A percentile compares a stretch with the other conserved stretches of the same genome.
Conservation (phyloP, 2,113 vertebrate genomes). For the Trematocara nigrifrons region DNA sequence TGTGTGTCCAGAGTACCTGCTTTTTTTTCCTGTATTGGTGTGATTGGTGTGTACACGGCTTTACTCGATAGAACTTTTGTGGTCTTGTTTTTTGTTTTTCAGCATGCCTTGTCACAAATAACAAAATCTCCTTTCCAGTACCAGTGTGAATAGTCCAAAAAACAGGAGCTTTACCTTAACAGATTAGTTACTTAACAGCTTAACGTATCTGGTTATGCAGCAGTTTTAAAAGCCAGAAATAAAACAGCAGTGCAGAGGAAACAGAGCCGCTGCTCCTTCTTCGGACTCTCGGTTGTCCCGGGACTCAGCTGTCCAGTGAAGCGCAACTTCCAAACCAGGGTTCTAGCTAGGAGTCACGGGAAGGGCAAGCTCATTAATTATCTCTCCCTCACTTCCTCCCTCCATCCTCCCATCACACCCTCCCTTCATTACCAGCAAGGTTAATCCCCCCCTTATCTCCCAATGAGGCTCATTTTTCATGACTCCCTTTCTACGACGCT, state of each 20-base stretch:
- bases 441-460: slow-evolving; percentile 82
- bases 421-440: slow-evolving; percentile 88
- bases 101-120: neutral
- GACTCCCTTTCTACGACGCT: slow-evolving; percentile 40
- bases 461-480: slow-evolving; percentile 80
- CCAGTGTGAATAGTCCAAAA: neutral
- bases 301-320: slow-evolving; percentile 40
- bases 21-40: neutral
- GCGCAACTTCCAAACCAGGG: slow-evolving; percentile 43
- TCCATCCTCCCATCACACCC: slow-evolving; percentile 61
- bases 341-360: slow-evolving; percentile 63
- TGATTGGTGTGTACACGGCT: rapidly evolving
- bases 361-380: slow-evolving; percentile 90
- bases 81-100: neutral
- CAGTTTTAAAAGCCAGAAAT: neutral
- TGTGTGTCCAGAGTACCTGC: neutral
- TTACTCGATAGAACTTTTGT: neutral
- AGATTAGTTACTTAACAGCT: neutral
- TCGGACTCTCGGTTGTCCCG: slow-evolving; percentile 19
- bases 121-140: neutral
- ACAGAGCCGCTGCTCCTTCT: neutral
- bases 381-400: slow-evolving; percentile 42
- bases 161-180: rapidly evolving
- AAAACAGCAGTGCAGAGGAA: slow-evolving; percentile 1
- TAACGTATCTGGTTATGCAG: neutral